A percentile compares a stretch with the other conserved stretches of the same genome.
phyloP scores from a whole-genome alignment of 2,113 vertebrate species.

The Myocastor coypus region DNA sequence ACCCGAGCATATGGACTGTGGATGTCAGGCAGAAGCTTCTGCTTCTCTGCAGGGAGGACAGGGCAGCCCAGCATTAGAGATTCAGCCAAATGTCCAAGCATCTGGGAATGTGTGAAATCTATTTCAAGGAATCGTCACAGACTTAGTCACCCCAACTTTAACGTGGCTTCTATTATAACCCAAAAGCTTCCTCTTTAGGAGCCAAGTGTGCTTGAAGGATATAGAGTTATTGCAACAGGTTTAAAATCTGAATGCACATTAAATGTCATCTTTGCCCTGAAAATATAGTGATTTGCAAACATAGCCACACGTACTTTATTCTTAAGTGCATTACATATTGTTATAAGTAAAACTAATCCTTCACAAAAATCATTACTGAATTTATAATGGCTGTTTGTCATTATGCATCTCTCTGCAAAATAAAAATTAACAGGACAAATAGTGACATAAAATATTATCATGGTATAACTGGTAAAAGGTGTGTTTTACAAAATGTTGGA shows the following conservation, averaged over 20 bases:
- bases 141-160: slow-evolving; percentile 27
- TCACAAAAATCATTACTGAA: slow-evolving; percentile 53
- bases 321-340: slow-evolving; percentile 36
- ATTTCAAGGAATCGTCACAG: not conserved
- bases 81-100: not conserved
- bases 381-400: slow-evolving; percentile 31
- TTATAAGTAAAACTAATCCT: slow-evolving; percentile 54
- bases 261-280: not conserved
- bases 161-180: not conserved
- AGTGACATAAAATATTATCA: not conserved
- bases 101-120: not conserved
- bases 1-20: not conserved
- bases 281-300: not conserved
- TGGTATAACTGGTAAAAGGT: not conserved
- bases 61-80: not conserved
- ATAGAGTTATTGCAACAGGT: not conserved
- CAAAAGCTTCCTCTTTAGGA: not conserved
- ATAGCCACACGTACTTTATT: not conserved
- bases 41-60: not conserved
- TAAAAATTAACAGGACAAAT: slow-evolving; percentile 31
- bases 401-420: slow-evolving; percentile 10
- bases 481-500: not conserved
- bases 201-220: slow-evolving; percentile 24
- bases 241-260: not conserved
- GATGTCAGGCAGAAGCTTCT: no score